Evolutionary conservation across 2,888 invertebrate species (phyloP).

Genomic region (Stegophylla sp.): DNA sequence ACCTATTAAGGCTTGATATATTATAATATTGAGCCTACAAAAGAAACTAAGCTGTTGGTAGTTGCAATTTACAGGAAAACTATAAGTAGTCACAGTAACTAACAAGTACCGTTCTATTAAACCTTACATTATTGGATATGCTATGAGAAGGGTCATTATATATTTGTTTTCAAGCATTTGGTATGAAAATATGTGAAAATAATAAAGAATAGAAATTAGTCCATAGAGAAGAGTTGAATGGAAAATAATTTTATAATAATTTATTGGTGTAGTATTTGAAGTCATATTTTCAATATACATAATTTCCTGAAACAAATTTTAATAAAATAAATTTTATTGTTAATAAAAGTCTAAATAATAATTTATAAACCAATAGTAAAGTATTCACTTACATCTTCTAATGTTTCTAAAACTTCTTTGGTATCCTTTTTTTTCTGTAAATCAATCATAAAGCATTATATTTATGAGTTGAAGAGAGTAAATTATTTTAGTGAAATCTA

Average conservation of each 20-base stretch:
- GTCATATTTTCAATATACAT: slow-evolving; percentile 51
- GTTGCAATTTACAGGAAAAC: too few relatives aligned
- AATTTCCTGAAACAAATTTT: slow-evolving; percentile 59
- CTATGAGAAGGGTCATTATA: slow-evolving; percentile 33
- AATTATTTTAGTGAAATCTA: too few relatives aligned
- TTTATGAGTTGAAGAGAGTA: too few relatives aligned
- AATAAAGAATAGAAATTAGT: slow-evolving; percentile 48
- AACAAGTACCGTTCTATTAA: too few relatives aligned
- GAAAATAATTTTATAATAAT: slow-evolving; percentile 54
- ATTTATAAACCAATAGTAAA: not conserved
- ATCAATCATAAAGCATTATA: too few relatives aligned
- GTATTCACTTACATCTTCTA: slow-evolving; percentile 70
- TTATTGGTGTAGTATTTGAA: slow-evolving; percentile 49
- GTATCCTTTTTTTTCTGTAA: slow-evolving; percentile 69
- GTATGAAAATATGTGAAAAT: slow-evolving; percentile 35
- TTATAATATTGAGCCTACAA: too few relatives aligned
- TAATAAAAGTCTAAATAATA: not conserved
- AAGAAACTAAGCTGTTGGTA: too few relatives aligned
- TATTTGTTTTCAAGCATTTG: slow-evolving; percentile 33
- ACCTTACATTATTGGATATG: slow-evolving; percentile 54
- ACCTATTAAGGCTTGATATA: too few relatives aligned
- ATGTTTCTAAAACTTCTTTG: slow-evolving; percentile 71
- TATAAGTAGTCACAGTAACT: too few relatives aligned
- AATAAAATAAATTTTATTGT: slow-evolving; percentile 29
- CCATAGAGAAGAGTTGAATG: slow-evolving; percentile 49